Conservation (phyloP, 2,888 invertebrate species). For the Cremastinae sp. region DNA sequence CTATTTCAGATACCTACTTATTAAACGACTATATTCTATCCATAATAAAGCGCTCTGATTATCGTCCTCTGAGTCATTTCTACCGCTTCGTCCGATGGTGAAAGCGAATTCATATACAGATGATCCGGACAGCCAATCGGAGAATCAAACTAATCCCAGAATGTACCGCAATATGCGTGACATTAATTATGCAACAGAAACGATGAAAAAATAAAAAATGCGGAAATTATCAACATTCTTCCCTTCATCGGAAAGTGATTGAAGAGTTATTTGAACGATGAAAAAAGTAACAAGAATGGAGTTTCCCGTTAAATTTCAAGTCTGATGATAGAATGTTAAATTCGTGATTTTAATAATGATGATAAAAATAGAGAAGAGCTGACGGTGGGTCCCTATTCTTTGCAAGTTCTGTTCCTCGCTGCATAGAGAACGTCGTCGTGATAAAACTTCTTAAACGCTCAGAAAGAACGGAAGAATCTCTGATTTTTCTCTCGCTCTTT, state of each 20-base stretch:
- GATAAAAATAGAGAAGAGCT: background rate
- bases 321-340: too few species aligned
- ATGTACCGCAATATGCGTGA: too few species aligned
- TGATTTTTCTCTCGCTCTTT: slow-evolving; percentile 19
- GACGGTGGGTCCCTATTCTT: background rate
- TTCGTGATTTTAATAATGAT: too few species aligned
- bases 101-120: background rate
- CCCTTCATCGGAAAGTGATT: too few species aligned
- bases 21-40: background rate
- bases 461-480: slow-evolving; percentile 37
- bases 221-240: too few species aligned
- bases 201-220: too few species aligned
- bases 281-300: too few species aligned
- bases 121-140: background rate
- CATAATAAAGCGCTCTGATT: background rate
- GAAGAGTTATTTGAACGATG: too few species aligned
- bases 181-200: too few species aligned
- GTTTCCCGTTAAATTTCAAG: too few species aligned
- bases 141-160: background rate
- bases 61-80: background rate
- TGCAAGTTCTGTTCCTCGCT: background rate
- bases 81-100: background rate
- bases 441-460: slow-evolving; percentile 43
- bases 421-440: background rate
- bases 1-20: background rate